Conservation (phyloP, 2,113 vertebrate species). For the Haemorhous mexicanus region DNA sequence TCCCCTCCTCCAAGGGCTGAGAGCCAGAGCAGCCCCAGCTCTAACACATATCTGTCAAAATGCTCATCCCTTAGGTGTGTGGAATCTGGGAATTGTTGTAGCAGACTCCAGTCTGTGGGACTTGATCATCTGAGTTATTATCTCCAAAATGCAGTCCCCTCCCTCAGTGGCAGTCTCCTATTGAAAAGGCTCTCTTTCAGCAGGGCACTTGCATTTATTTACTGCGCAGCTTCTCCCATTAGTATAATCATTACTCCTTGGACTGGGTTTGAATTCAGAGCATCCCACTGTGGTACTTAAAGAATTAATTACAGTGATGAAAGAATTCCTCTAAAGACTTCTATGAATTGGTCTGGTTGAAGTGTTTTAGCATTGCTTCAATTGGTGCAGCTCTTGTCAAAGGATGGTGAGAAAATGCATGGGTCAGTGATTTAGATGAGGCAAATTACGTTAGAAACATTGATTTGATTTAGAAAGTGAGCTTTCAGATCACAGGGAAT, state of each 20-base stretch:
- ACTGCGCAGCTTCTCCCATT: slow-evolving; percentile 62
- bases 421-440: slow-evolving; percentile 51
- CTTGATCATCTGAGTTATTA: background rate
- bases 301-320: slow-evolving; percentile 65
- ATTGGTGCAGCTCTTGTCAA: slow-evolving; percentile 53
- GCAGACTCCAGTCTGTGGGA: background rate
- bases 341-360: slow-evolving; percentile 49
- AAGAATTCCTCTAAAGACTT: slow-evolving; percentile 62
- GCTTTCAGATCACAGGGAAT: slow-evolving; percentile 27
- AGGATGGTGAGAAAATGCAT: slow-evolving; percentile 42
- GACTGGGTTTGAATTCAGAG: slow-evolving; percentile 60
- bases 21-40: background rate
- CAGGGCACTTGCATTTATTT: slow-evolving; percentile 60
- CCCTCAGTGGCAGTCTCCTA: background rate
- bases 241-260: slow-evolving; percentile 64
- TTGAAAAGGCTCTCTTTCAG: slow-evolving; percentile 5
- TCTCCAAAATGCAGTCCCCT: background rate
- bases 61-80: background rate
- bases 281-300: slow-evolving; percentile 59
- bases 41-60: rapidly evolving
- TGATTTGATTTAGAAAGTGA: slow-evolving; percentile 57
- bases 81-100: background rate
- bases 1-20: background rate
- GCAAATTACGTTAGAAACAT: slow-evolving; percentile 58
- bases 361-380: slow-evolving; percentile 53